Percentiles rank a stretch among this genome's conserved stretches.
phyloP scores from a whole-genome alignment of 1,140 invertebrate genomes.

The Parapsyche elsis region DNA sequence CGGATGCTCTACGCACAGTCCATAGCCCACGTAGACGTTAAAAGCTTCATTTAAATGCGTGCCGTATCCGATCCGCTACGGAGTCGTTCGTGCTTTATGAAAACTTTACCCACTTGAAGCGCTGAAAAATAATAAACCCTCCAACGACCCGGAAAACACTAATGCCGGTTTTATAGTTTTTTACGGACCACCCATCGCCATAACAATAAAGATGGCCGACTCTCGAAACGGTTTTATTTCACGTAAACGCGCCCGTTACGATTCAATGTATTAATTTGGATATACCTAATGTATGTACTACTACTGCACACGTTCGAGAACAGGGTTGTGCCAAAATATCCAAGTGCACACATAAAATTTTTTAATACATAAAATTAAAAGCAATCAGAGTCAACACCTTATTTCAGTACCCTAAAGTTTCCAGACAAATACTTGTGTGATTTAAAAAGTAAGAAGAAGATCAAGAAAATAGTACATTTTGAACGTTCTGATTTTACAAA shows the following conservation, averaged over 20 bases:
- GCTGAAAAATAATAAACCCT: constrained; percentile 21
- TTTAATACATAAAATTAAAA: no score
- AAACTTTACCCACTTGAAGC: neutral
- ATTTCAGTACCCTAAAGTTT: no score
- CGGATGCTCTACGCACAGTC: no score
- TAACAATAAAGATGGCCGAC: constrained; percentile 15
- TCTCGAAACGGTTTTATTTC: neutral
- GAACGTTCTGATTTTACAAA: no score
- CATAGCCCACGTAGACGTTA: neutral
- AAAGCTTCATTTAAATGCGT: constrained; percentile 34
- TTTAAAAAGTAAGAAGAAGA: no score
- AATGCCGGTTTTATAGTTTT: constrained; percentile 21
- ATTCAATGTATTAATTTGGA: constrained; percentile 17
- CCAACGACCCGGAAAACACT: constrained; percentile 24
- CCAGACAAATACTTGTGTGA: no score
- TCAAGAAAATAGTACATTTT: no score
- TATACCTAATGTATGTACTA: no score
- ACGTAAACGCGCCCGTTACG: neutral
- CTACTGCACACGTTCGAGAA: no score
- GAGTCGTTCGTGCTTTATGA: neutral
- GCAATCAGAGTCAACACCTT: no score
- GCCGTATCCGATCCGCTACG: constrained; percentile 5
- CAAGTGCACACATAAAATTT: no score
- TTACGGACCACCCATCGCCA: constrained; percentile 8
- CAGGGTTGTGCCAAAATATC: no score